Percentiles rank a stretch among this genome's conserved stretches.
phyloP scores from a whole-genome alignment of 2,113 vertebrate species.

The Arizona elegans region DNA sequence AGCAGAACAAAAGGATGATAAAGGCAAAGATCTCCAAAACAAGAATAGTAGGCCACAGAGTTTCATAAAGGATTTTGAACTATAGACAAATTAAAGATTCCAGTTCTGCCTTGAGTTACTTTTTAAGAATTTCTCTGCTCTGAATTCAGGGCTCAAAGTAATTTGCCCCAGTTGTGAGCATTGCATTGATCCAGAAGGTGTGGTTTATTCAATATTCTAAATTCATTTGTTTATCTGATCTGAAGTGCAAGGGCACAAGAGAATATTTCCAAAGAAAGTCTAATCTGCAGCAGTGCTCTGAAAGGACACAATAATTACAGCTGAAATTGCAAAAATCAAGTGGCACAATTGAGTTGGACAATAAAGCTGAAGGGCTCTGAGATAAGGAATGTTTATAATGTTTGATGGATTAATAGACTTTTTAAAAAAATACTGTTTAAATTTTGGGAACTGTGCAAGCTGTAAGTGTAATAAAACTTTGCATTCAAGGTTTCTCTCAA shows the following conservation, averaged over 20 bases:
- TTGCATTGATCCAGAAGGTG: conserved; percentile 26
- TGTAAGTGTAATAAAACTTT: conserved; percentile 20
- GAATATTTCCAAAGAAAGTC: neutral
- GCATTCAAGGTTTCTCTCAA: neutral
- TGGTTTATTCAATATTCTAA: conserved; percentile 45
- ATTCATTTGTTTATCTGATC: conserved; percentile 23
- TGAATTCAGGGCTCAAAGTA: neutral
- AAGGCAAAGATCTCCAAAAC: neutral
- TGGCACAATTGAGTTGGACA: neutral
- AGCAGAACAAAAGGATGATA: neutral
- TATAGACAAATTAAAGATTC: neutral
- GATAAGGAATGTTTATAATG: conserved; percentile 6
- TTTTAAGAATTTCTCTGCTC: neutral
- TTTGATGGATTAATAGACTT: conserved; percentile 25
- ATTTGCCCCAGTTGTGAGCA: neutral
- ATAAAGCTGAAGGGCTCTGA: neutral
- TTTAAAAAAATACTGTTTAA: conserved; percentile 6
- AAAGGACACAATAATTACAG: neutral
- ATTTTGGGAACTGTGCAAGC: conserved; percentile 1
- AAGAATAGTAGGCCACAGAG: neutral
- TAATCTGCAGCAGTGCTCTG: neutral
- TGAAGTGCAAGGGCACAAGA: neutral
- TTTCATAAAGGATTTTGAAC: neutral
- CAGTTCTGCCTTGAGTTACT: neutral
- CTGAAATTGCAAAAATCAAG: conserved; percentile 14